Conservation (phyloP, 92 coral and sea anemone species). For the Pocillopora grandis region DNA sequence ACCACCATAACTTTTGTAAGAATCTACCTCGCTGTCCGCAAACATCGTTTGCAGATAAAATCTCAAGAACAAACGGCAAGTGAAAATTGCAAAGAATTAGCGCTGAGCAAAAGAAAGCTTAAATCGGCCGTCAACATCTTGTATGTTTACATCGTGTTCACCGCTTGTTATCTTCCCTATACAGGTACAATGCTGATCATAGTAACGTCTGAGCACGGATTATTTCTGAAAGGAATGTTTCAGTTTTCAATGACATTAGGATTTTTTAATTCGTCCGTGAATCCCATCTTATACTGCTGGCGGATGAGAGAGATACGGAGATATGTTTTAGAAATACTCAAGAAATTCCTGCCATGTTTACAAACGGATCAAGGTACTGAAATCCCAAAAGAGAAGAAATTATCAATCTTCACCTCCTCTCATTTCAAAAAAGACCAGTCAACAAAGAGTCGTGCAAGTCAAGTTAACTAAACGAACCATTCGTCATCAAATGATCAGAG, state of each 20-base stretch:
- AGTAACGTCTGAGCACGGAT: neutral
- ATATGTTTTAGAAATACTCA: neutral
- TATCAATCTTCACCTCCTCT: neutral
- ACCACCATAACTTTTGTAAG: constrained; percentile 18
- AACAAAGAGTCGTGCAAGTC: neutral
- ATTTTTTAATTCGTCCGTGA: constrained; percentile 4
- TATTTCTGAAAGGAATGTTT: constrained; percentile 7
- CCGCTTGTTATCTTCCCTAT: constrained; percentile 10
- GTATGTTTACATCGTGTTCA: constrained; percentile 12
- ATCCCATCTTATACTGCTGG: constrained; percentile 26
- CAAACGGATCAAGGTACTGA: neutral
- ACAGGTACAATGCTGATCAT: neutral
- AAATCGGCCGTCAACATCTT: constrained; percentile 8
- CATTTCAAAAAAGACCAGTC: neutral
- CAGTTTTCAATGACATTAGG: constrained; percentile 3
- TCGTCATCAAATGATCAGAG: no score
- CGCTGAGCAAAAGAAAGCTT: neutral
- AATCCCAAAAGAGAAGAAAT: neutral
- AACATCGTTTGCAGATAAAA: constrained; percentile 12
- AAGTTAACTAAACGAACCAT: neutral
- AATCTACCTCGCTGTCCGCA: constrained; percentile 5
- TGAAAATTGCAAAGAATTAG: neutral
- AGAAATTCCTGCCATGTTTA: neutral
- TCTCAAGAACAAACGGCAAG: neutral
- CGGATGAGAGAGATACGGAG: constrained; percentile 18